These are phyloP conservation scores for Siniperca obscura DNA, from an alignment of 2,797 vertebrate genomes.

Conservation along the genomic window DNA sequence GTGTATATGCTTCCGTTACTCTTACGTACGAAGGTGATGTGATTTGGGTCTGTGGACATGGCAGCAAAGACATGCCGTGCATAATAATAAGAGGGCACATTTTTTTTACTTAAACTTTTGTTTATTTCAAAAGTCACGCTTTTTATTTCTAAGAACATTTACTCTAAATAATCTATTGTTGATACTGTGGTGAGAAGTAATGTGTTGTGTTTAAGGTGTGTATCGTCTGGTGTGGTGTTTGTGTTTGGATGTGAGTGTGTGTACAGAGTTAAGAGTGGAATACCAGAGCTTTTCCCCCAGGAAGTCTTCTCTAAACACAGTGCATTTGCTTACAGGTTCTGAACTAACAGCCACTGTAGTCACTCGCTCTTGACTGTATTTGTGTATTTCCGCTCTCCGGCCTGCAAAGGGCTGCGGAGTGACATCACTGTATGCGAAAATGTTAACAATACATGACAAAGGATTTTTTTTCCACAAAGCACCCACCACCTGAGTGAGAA, in stretches of 20 bases:
- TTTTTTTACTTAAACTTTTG: conserved; percentile 54
- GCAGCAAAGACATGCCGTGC: conserved; percentile 28
- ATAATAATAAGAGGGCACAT: conserved; percentile 38
- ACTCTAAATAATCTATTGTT: conserved; percentile 72
- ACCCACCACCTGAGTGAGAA: conserved; percentile 14
- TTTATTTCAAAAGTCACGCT: conserved; percentile 51
- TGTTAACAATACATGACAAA: conserved; percentile 30
- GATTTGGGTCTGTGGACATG: conserved; percentile 33
- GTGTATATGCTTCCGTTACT: conserved; percentile 47
- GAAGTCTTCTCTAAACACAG: conserved; percentile 16
- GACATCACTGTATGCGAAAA: conserved; percentile 35
- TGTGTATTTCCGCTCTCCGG: conserved; percentile 33
- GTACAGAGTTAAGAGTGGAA: conserved; percentile 54
- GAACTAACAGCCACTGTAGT: conserved; percentile 50
- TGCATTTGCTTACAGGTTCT: conserved; percentile 45
- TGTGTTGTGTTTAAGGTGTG: conserved; percentile 79
- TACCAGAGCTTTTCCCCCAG: conserved; percentile 29
- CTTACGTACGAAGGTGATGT: conserved; percentile 8
- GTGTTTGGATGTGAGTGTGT: conserved; percentile 64
- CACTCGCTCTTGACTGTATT: conserved; percentile 18
- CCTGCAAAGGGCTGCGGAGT: neutral
- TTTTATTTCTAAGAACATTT: conserved; percentile 64
- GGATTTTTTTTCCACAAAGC: conserved; percentile 6
- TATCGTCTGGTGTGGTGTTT: conserved; percentile 68
- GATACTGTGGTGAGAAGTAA: conserved; percentile 77